Percentiles rank a stretch among this genome's conserved stretches.
These are phyloP conservation scores for Sialis fuliginosa DNA, from an alignment of 2,888 invertebrate genomes.

Conservation along the genomic window DNA sequence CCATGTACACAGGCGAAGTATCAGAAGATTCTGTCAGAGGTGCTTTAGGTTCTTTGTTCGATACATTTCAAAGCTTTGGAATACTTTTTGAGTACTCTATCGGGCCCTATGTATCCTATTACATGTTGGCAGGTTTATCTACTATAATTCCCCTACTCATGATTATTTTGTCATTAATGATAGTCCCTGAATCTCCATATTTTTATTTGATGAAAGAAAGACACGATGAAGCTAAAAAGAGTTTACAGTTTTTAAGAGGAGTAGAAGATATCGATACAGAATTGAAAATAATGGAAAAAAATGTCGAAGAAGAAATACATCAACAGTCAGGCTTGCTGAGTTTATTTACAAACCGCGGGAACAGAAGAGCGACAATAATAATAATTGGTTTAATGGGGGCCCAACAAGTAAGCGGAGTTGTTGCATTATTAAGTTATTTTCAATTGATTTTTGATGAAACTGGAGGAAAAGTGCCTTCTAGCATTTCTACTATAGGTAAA, in stretches of 20 bases:
- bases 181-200: constrained; percentile 36
- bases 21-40: constrained; percentile 1
- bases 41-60: constrained; percentile 25
- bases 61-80: constrained; percentile 35
- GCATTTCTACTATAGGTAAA: constrained; percentile 27
- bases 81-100: constrained; percentile 36
- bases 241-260: constrained; percentile 13
- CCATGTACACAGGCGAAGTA: constrained; percentile 3
- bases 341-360: constrained; percentile 7
- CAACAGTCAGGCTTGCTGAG: constrained; percentile 5
- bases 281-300: constrained; percentile 4
- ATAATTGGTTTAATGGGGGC: constrained; percentile 7
- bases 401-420: constrained; percentile 16
- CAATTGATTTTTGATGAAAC: constrained; percentile 33
- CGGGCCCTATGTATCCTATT: constrained; percentile 33
- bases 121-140: constrained; percentile 29
- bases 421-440: constrained; percentile 35
- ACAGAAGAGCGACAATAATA: constrained; percentile 9
- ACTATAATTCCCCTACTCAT: constrained; percentile 34
- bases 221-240: neutral
- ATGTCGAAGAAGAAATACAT: constrained; percentile 6
- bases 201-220: constrained; percentile 3
- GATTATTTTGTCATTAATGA: constrained; percentile 32
- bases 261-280: constrained; percentile 7
- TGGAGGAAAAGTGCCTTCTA: constrained; percentile 23